Evolutionary conservation across 2,113 vertebrate genomes (phyloP).

Genomic region (Fukomys damarensis): DNA sequence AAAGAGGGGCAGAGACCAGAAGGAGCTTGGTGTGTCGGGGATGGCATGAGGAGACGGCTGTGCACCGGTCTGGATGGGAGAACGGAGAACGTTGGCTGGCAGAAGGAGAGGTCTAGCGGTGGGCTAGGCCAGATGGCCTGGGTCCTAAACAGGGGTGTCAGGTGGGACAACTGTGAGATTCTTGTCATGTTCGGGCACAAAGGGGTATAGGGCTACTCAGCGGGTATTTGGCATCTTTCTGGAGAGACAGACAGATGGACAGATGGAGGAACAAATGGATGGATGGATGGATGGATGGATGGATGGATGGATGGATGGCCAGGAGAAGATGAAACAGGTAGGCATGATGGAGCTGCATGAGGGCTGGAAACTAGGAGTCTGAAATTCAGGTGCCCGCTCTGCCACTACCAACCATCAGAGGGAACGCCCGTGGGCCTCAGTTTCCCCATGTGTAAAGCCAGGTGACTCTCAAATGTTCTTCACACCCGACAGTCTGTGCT

Average conservation of each 20-base stretch:
- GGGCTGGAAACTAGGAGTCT: neutral
- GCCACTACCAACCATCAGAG: neutral
- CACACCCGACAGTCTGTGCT: neutral
- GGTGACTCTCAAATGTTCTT: neutral
- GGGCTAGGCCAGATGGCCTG: neutral
- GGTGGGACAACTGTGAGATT: neutral
- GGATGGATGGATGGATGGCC: no score
- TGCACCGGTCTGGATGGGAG: neutral
- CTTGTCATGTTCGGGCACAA: neutral
- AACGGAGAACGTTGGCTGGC: neutral
- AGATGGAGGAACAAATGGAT: neutral
- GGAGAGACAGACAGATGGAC: neutral
- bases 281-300: no score
- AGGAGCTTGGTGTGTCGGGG: neutral
- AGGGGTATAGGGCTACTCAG: neutral
- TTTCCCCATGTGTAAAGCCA: neutral
- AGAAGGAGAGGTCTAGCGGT: neutral
- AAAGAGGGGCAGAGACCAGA: neutral
- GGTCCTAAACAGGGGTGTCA: neutral
- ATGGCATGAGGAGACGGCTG: no score
- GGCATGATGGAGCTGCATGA: neutral
- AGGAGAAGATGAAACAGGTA: neutral
- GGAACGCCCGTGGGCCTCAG: neutral
- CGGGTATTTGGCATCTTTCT: neutral
- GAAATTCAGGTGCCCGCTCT: neutral